Conservation (phyloP, 2,888 invertebrate species). For the Diaprepes abbreviatus region DNA sequence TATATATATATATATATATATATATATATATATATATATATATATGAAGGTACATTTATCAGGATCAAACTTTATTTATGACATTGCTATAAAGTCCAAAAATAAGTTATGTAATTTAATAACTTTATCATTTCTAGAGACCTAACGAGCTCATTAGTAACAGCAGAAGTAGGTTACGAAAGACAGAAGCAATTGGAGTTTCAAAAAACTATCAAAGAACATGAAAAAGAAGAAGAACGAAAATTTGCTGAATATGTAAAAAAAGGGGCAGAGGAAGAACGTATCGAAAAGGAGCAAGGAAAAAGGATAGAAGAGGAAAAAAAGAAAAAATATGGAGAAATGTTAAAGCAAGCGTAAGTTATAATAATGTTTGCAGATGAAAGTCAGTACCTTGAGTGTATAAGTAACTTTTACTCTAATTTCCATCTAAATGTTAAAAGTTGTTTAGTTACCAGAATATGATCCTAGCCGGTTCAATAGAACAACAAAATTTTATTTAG, state of each 20-base stretch:
- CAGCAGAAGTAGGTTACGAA: slow-evolving; percentile 61
- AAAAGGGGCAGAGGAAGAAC: slow-evolving; percentile 55
- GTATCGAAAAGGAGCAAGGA: slow-evolving; percentile 56
- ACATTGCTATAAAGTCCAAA: no score
- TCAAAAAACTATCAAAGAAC: slow-evolving; percentile 58
- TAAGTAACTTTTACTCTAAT: no score
- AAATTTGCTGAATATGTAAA: slow-evolving; percentile 57
- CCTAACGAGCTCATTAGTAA: slow-evolving; percentile 60
- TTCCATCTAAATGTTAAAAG: no score
- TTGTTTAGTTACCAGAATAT: no score
- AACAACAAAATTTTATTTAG: slow-evolving; percentile 2
- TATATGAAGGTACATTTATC: no score
- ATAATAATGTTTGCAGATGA: background rate
- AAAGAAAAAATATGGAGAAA: slow-evolving; percentile 51
- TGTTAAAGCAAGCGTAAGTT: slow-evolving; percentile 55
- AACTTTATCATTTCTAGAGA: slow-evolving; percentile 44
- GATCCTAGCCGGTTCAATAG: background rate
- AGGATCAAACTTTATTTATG: no score
- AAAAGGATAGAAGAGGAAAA: slow-evolving; percentile 52
- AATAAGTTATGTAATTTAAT: no score
- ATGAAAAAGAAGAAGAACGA: slow-evolving; percentile 57
- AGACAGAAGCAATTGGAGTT: slow-evolving; percentile 62
- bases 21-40: no score
- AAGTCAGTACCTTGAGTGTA: no score
- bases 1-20: no score